Percentiles rank a stretch among this genome's conserved stretches.
phyloP scores from a whole-genome alignment of 2,113 vertebrate genomes.

The Romanogobio albipinnatus region DNA sequence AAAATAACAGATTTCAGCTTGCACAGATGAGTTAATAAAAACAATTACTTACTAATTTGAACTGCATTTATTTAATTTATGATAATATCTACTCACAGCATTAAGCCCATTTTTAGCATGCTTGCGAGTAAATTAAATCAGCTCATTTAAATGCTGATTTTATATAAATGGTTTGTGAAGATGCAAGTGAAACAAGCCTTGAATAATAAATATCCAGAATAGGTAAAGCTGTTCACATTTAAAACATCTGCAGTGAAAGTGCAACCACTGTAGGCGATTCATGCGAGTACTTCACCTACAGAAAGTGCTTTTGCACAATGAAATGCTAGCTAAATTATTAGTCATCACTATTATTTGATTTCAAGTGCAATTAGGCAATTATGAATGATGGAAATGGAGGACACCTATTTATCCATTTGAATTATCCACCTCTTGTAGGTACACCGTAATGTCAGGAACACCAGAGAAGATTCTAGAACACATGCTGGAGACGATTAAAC shows the following conservation, averaged over 20 bases:
- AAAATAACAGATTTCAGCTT: background rate
- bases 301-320: conserved; percentile 7
- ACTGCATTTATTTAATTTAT: background rate
- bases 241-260: background rate
- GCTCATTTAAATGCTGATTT: background rate
- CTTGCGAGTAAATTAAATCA: background rate
- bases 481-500: conserved; percentile 86
- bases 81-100: background rate
- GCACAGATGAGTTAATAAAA: background rate
- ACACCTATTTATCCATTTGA: background rate
- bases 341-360: conserved; percentile 52
- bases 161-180: too few relatives aligned
- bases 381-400: background rate
- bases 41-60: background rate
- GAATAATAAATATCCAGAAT: background rate
- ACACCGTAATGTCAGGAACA: conserved; percentile 91
- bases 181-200: background rate
- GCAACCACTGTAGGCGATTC: background rate
- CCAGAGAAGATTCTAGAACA: conserved; percentile 96
- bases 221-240: background rate
- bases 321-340: conserved; percentile 5
- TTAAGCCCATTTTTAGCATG: background rate
- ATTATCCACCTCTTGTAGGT: conserved; percentile 72
- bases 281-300: conserved; percentile 51
- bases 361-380: conserved; percentile 51